These are phyloP conservation scores for Erpobdella octoculata DNA, from an alignment of 2,888 invertebrate genomes.

Conservation along the genomic window DNA sequence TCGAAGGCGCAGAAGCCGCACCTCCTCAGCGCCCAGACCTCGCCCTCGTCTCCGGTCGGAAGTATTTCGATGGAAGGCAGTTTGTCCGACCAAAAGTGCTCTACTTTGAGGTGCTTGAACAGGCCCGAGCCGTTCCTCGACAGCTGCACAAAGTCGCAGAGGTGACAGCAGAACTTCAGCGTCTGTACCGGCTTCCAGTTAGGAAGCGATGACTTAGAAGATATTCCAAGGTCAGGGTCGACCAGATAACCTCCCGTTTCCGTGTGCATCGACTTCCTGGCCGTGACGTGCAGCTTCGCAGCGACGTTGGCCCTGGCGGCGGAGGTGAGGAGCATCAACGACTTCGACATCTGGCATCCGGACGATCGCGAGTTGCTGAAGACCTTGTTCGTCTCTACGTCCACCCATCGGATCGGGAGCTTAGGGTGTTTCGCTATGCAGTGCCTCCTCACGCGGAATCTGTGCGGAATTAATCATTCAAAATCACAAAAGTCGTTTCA, in stretches of 20 bases:
- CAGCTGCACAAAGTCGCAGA: conserved; percentile 13
- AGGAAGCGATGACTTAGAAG: too few relatives aligned
- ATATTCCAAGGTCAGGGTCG: too few relatives aligned
- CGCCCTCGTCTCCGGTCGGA: conserved; percentile 12
- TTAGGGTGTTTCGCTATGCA: conserved; percentile 29
- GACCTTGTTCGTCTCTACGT: conserved; percentile 26
- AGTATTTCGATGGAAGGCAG: conserved; percentile 19
- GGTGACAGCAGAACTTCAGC: conserved; percentile 20
- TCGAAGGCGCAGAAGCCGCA: conserved; percentile 33
- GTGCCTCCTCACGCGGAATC: conserved; percentile 34
- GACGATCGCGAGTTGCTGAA: conserved; percentile 15
- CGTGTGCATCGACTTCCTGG: not conserved
- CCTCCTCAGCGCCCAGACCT: conserved; percentile 21
- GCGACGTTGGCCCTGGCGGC: too few relatives aligned
- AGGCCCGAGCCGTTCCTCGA: not conserved
- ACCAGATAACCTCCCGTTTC: too few relatives aligned
- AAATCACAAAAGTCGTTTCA: not conserved
- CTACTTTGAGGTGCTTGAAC: conserved; percentile 19
- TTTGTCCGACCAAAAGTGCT: conserved; percentile 13
- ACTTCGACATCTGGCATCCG: not conserved
- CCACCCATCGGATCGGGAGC: conserved; percentile 30
- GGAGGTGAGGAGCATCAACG: not conserved
- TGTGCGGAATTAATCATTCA: not conserved
- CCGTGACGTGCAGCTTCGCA: not conserved
- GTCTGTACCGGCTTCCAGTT: not conserved